A percentile compares a stretch with the other conserved stretches of the same genome.
Conservation (phyloP, 2,797 vertebrate genomes). For the Rhinatrema bivittatum region DNA sequence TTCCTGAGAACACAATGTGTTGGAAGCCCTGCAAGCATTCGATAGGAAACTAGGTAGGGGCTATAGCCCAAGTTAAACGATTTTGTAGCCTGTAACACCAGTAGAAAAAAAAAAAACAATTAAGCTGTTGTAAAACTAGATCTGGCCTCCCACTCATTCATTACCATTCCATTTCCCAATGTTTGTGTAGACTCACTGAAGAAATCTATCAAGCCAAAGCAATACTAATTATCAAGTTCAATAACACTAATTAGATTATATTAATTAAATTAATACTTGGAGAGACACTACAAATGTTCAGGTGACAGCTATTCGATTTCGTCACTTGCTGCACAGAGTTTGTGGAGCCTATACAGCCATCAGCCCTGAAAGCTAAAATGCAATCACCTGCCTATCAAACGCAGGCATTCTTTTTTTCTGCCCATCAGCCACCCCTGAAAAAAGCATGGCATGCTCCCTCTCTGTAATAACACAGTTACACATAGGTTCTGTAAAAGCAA, state of each 20-base stretch:
- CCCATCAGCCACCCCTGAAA: no score
- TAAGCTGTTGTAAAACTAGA: constrained; percentile 26
- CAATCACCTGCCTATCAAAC: no score
- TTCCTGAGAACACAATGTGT: no score
- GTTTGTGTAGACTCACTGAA: constrained; percentile 49
- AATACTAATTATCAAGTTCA: constrained; percentile 51
- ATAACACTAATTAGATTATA: constrained; percentile 51
- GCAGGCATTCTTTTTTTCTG: no score
- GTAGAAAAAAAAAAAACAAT: not conserved
- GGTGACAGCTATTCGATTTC: constrained; percentile 43
- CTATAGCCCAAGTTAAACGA: not conserved
- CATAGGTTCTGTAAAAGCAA: no score
- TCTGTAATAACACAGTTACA: no score
- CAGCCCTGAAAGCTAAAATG: constrained; percentile 51
- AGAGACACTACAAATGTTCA: constrained; percentile 49
- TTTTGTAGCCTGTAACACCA: no score
- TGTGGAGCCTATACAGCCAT: constrained; percentile 50
- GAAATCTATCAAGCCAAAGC: constrained; percentile 39
- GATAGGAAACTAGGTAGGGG: constrained; percentile 1
- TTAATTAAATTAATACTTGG: constrained; percentile 50
- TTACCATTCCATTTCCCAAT: constrained; percentile 45
- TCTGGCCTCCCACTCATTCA: constrained; percentile 26
- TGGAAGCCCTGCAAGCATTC: no score
- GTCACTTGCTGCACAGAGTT: constrained; percentile 42
- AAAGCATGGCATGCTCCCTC: no score